Evolutionary conservation across 2,888 invertebrate species (phyloP), one percentile per base, ranked within the genome.

Genomic region (Ormyrus labotus): DNA sequence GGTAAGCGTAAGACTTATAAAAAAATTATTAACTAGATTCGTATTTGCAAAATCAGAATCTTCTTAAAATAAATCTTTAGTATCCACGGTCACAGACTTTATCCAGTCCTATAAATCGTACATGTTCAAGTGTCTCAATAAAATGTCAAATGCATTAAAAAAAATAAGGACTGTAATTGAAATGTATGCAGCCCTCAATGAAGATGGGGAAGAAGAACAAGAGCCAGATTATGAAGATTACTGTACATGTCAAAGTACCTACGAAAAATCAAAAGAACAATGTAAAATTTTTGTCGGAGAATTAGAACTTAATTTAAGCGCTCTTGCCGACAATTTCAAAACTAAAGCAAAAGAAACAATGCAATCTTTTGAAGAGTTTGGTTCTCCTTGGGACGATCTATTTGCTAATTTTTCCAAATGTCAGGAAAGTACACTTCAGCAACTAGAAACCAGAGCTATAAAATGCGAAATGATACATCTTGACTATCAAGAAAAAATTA

Each of bases 81-180:
- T 82, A 68, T 55, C 55, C 2, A 63, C 77, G 9, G 77, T 83
- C 5, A 61, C 10, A 1, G 72, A 60, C 55, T 78, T 84, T 51
- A 80, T 83, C 2, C 73, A 73, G 7, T 79, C 83, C 7, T 84
- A 82, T 58, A 74, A 80, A 51, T 78, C 51, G 8, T 73, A 69
- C 61, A 67, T 82, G 55, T 65, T 78, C 51, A 82, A 64, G 63
- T 47, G 73, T 45, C 76, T 64, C 0, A 78, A 78, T 4, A 75
- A 76, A 47, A 72, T 83, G 19, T 58, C 19, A 6, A 79, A 79
- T 10, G 81, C 81, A 61, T 50, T 84, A 5, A 48, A 60, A 6
- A 81, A 63, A 19, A 70, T 83, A 2, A 78, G 79, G 50, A 6
- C 9, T 34, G 47, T 82, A 19, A 60, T 34, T 0, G 81, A 72